Base-by-base conservation (phyloP, 2,888 invertebrate species). In the Notocelia uddmanniana region DNA sequence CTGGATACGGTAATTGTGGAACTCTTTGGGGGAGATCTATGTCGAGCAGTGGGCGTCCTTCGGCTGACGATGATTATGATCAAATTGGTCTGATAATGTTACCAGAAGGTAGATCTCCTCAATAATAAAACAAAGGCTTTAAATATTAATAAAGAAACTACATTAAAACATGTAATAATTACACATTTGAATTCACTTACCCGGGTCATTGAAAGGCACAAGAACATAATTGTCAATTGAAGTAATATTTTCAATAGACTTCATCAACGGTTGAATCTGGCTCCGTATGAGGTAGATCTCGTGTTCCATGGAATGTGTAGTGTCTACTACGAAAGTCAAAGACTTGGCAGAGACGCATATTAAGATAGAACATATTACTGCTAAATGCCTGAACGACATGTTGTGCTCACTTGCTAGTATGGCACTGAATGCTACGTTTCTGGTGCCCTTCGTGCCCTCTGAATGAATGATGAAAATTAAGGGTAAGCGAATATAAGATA, bases 251-350 rank as follows among this genome's bases (percentile, higher is more conserved):
- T 13, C 48, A 45, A 69, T 52, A 10, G 31, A 52, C 26, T 31
- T 3, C 0, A 68, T 11, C 11, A 69, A 9, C 0, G 37, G n/a
- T 8, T 21, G 50, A 13, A 72, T 50, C 0, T 26, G 37, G 3
- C 23, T 13, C 9, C 67, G 86, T 0, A 90, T 79, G 0, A 80
- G n/a, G 6, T 83, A 77, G 0, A 88, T 71, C 58, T 89, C 89
- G 0, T 82, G 80, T 21, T 59, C 45, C 89, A 90, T 90, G 0
- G 90, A 89, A 0, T 18, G 59, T 0, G 90, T 87, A 0, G 87
- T 88, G 37, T 91, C 91, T 0, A 88, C 10, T 0, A 91, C 85
- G 1, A 91, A 54, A 0, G 87, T 87, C 2, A 90, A 85, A 80
- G 87, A 72, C 87, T 75, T 83, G 73, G 55, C 75, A 19, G 10